Evolutionary conservation across 2,113 vertebrate genomes (phyloP), one percentile per base, ranked within the genome.

Genomic region (Galemys pyrenaicus): DNA sequence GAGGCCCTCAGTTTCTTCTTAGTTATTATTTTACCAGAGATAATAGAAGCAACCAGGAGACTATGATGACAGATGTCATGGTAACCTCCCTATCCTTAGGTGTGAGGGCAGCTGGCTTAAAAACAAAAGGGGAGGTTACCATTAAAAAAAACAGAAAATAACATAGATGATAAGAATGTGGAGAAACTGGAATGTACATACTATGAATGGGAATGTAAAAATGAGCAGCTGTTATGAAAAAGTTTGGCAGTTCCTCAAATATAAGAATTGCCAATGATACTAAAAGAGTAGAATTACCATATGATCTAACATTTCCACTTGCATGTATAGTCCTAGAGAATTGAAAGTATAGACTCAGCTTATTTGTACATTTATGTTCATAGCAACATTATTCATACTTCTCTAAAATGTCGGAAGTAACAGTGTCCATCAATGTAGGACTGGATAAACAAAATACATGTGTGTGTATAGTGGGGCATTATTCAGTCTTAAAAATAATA

Each of bases 381-480:
- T 0, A 78, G 44, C 44, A 74, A 56, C 20, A 22, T 20, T 54
- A 20, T 56, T 56, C 20, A 56, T 56, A 56, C n/a, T 56, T 56
- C 6, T 56, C 39, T 78, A 79, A 83, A 51, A 58, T 87, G 30
- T n/a, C 79, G 9, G 70, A 95, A 91, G 39, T 41, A 87, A 91
- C 7, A 39, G 39, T 30, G 13, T 44, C 30, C 82, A 87, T 28
- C n/a, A 3, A 58, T 22, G 9, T 4, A 81, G 68, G 32, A 68
- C 24, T 62, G 5, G 24, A 65, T 64, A 73, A 77, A 64, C 9
- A 90, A 82, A 77, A 73, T 26, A 3, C 37, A 30, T 32, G 13
- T 77, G 54, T 15, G 51, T 8, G 62, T 80, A 68, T 4, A 49
- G 64, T 9, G n/a, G 1, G 39, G 39, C 79, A 84, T 75, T 84